Evolutionary conservation across 2,888 invertebrate genomes (phyloP).

Genomic region (Agrilus cyanescens): DNA sequence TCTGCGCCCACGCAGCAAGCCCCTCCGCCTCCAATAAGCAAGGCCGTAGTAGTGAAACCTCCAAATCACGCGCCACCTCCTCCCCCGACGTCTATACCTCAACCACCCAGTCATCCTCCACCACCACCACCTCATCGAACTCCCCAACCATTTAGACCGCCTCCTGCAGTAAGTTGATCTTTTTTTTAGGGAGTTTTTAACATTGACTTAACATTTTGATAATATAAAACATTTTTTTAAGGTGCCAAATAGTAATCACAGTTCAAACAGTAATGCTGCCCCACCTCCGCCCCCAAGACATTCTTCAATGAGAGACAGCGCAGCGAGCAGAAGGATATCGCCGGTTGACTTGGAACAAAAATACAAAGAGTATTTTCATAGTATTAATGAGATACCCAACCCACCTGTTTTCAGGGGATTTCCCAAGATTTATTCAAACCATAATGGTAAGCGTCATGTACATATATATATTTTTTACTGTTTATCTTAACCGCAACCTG

Average conservation of each 20-base stretch:
- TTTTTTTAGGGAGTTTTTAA: not conserved
- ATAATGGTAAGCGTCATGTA: constrained; percentile 37
- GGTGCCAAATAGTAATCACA: constrained; percentile 20
- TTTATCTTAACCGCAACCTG: too few relatives aligned
- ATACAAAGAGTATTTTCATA: constrained; percentile 53
- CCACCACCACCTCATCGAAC: constrained; percentile 26
- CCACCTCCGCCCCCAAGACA: constrained; percentile 49
- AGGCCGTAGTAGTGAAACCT: constrained; percentile 25
- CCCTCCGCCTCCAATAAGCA: constrained; percentile 35
- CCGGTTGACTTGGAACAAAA: constrained; percentile 53
- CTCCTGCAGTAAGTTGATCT: constrained; percentile 13
- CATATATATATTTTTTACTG: too few relatives aligned
- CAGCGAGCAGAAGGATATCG: constrained; percentile 15
- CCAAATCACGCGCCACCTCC: constrained; percentile 33
- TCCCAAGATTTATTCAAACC: constrained; percentile 57
- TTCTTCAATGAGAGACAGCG: constrained; percentile 46
- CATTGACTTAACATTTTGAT: not conserved
- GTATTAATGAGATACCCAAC: constrained; percentile 49
- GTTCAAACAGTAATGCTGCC: constrained; percentile 15
- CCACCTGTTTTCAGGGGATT: constrained; percentile 58
- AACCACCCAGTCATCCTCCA: constrained; percentile 18
- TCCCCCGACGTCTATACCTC: constrained; percentile 22
- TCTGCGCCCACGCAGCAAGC: constrained; percentile 33
- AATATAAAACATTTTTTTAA: constrained; percentile 4
- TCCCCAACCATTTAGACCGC: constrained; percentile 25